Conservation (phyloP, 1,140 invertebrate genomes). For the Brachionus sp. region DNA sequence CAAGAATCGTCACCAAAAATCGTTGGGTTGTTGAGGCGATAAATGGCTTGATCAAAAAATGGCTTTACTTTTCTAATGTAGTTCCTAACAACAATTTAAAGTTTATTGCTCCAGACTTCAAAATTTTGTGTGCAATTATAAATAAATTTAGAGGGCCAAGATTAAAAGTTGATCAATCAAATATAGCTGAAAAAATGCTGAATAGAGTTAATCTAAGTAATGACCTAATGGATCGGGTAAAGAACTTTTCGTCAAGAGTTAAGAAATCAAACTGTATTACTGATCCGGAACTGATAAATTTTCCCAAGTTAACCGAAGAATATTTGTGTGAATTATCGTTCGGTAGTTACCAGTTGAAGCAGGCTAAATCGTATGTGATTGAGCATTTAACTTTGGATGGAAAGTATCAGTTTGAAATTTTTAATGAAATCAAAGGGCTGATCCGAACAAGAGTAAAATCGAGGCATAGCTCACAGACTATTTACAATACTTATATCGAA, state of each 20-base stretch:
- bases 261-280: too few species aligned
- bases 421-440: background rate
- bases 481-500: background rate
- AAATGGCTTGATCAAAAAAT: background rate
- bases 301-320: background rate
- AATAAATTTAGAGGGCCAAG: background rate
- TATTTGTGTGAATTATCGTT: background rate
- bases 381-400: background rate
- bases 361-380: background rate
- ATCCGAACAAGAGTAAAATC: background rate
- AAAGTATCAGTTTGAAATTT: background rate
- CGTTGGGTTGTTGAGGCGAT: background rate
- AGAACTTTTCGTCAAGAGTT: too few species aligned
- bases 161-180: background rate
- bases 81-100: background rate
- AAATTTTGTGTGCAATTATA: background rate
- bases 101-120: background rate
- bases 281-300: background rate
- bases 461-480: background rate
- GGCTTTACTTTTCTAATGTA: background rate
- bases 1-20: background rate
- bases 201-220: background rate
- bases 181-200: background rate
- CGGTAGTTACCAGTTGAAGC: background rate
- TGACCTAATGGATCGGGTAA: too few species aligned